phyloP scores from a whole-genome alignment of 1,140 invertebrate genomes.

The Listronotus oregonensis region DNA sequence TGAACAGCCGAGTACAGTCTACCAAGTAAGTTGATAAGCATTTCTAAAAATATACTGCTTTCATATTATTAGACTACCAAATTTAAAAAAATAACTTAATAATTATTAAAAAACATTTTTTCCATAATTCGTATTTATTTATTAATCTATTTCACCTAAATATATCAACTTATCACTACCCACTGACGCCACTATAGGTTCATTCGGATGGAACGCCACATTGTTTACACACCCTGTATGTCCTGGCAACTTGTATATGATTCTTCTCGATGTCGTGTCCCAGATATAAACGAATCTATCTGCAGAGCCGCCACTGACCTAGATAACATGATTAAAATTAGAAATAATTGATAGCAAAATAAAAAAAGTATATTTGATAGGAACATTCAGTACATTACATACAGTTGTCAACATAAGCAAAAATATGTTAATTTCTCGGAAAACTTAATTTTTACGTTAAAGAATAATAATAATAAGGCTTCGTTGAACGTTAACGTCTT shows the following conservation, averaged over 20 bases:
- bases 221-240: constrained; percentile 98
- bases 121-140: background rate
- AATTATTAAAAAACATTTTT: constrained; percentile 9
- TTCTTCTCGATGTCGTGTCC: constrained; percentile 89
- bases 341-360: background rate
- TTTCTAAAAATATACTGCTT: too few relatives aligned
- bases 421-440: too few relatives aligned
- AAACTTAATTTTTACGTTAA: too few relatives aligned
- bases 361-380: background rate
- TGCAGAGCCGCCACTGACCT: constrained; percentile 83
- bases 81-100: background rate
- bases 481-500: too few relatives aligned
- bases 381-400: too few relatives aligned
- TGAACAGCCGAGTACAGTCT: too few relatives aligned
- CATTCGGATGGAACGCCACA: constrained; percentile 93
- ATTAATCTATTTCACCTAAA: constrained; percentile 88
- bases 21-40: too few relatives aligned
- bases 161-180: constrained; percentile 97
- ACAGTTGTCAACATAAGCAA: too few relatives aligned
- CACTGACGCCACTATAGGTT: constrained; percentile 92
- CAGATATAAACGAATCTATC: constrained; percentile 97
- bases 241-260: constrained; percentile 96
- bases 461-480: too few relatives aligned
- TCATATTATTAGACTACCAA: too few relatives aligned
- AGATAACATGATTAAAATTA: background rate